Base-by-base conservation (phyloP, 2,888 invertebrate species). In the Synergus japonicus region DNA sequence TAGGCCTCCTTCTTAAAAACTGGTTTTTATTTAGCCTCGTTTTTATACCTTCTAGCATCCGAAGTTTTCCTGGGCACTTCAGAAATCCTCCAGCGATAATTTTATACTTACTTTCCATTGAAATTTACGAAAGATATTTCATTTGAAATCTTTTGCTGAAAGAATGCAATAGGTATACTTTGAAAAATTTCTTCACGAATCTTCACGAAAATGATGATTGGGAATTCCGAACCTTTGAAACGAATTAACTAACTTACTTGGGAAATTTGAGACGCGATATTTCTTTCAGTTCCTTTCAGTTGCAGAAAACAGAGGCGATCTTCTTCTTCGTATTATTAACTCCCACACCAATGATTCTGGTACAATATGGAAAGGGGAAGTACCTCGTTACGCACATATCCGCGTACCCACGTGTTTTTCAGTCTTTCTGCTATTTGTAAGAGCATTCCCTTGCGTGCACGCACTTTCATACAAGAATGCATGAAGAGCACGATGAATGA, bases 1-100 rank as follows among this genome's bases (percentile, higher is more conserved):
- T 15, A 10, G 73, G 73, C 73, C 41, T 41, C 54, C 73, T 73
- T 73, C 41, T 73, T 73, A 73, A 73, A 73, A 73, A 73, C 49
- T 10, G 37, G 73, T 73, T 54, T 73, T 49, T 73, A 73, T 73
- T 54, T 73, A 73, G 54, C 10, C 37, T n/a, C 10, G 9, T n/a
- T 29, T 54, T 73, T 73, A 73, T 73, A 49, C 54, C 29, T 73
- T n/a, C 73, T 73, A 73, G 54, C 73, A 73, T 37, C 54, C 73
- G 54, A 73, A 49, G 49, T 54, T 73, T 73, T 73, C 22, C 54
- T 8, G 29, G 8, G 29, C 69, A 22, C 13, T 46, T 29, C 29
- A 37, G 29, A 29, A 73, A 54, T 54, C 10, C 15, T 2, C 29
- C 2, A 4, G 15, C 12, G 8, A 54, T 49, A 10, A 29, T 73